Evolutionary conservation across 1,140 invertebrate genomes (phyloP).

Genomic region (Nasonia vitripennis): DNA sequence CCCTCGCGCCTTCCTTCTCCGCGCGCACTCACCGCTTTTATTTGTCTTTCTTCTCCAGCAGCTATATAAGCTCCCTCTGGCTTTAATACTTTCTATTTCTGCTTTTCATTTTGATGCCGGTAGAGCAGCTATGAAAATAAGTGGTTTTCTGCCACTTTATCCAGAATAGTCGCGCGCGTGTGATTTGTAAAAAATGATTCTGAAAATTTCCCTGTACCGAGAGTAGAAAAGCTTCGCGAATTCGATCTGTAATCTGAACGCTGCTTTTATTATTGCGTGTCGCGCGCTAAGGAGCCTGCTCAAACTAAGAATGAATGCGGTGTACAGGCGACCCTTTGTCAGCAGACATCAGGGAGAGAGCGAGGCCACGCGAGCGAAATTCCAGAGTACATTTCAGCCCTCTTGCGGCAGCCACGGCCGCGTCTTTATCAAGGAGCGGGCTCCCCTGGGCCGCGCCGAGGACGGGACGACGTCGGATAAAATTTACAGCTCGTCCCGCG

Average conservation of each 20-base stretch:
- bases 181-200: no score
- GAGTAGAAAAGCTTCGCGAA: no score
- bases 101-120: not conserved
- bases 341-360: not conserved
- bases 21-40: not conserved
- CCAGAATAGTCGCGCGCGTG: no score
- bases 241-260: no score
- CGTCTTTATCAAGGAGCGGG: not conserved
- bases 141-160: no score
- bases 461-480: constrained; percentile 22
- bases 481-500: constrained; percentile 49
- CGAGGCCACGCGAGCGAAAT: not conserved
- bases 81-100: not conserved
- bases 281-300: no score
- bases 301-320: no score
- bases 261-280: no score
- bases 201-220: no score
- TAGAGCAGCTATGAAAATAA: no score
- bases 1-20: not conserved
- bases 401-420: not conserved
- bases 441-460: not conserved
- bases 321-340: not conserved
- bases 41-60: not conserved
- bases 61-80: not conserved
- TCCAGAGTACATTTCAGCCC: not conserved